Conservation (phyloP, 2,113 vertebrate genomes). For the Pitta sordida region DNA sequence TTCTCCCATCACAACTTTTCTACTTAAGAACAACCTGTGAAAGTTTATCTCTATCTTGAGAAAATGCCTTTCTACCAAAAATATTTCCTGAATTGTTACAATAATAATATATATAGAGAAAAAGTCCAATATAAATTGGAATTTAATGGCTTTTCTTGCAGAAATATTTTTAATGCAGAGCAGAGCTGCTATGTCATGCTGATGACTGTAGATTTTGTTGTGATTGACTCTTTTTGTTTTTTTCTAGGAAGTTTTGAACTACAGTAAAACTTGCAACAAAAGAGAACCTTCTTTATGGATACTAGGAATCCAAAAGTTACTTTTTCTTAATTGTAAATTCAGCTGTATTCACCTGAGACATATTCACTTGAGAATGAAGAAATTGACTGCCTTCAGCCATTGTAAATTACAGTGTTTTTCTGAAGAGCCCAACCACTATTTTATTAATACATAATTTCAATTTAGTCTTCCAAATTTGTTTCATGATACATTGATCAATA, state of each 20-base stretch:
- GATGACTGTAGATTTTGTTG: not conserved
- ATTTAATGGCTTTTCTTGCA: not conserved
- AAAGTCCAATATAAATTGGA: not conserved
- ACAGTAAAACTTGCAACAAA: not conserved
- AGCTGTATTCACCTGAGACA: not conserved
- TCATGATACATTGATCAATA: not conserved
- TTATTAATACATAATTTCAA: not conserved
- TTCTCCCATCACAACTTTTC: not conserved
- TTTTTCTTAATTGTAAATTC: not conserved
- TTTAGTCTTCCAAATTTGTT: not conserved
- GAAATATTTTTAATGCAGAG: not conserved
- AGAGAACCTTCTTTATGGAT: not conserved
- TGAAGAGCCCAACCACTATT: not conserved
- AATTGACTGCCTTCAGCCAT: not conserved
- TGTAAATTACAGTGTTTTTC: not conserved
- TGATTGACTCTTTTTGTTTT: not conserved
- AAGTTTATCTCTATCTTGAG: not conserved
- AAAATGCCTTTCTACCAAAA: not conserved
- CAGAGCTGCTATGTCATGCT: not conserved
- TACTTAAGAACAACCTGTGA: not conserved
- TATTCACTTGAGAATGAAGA: not conserved
- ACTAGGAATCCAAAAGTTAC: not conserved
- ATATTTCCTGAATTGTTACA: not conserved
- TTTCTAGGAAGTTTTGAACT: not conserved
- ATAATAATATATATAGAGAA: not conserved